Evolutionary conservation across 2,888 invertebrate genomes (phyloP).

Genomic region (Panopea generosa): DNA sequence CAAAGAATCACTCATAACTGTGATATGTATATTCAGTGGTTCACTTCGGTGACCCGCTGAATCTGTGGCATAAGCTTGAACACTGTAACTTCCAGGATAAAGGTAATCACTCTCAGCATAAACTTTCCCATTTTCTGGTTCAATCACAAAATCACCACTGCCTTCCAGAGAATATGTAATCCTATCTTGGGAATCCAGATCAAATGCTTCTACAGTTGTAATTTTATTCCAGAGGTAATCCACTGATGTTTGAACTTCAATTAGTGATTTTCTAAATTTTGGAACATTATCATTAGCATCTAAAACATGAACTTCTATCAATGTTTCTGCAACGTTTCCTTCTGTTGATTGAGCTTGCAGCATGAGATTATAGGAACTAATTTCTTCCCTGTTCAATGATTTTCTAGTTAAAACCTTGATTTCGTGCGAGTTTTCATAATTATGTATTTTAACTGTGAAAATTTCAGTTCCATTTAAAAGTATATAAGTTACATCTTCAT

Average conservation of each 20-base stretch:
- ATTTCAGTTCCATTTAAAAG: slow-evolving; percentile 25
- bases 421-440: slow-evolving; percentile 42
- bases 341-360: slow-evolving; percentile 84
- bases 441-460: slow-evolving; percentile 44
- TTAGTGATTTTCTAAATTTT: slow-evolving; percentile 91
- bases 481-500: slow-evolving; percentile 47
- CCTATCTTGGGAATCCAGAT: slow-evolving; percentile 58
- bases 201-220: slow-evolving; percentile 51
- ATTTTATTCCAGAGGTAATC: slow-evolving; percentile 90
- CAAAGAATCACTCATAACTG: slow-evolving; percentile 46
- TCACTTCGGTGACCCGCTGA: slow-evolving; percentile 50
- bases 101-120: slow-evolving; percentile 50
- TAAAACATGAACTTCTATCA: slow-evolving; percentile 86
- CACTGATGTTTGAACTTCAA: slow-evolving; percentile 98
- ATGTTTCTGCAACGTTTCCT: slow-evolving; percentile 39
- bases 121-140: slow-evolving; percentile 55
- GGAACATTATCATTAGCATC: slow-evolving; percentile 99
- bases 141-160: slow-evolving; percentile 53
- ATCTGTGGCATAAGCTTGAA: slow-evolving; percentile 59
- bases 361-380: slow-evolving; percentile 90
- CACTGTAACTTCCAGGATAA: slow-evolving; percentile 40
- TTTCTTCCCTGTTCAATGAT: slow-evolving; percentile 92
- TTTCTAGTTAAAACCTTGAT: slow-evolving; percentile 83
- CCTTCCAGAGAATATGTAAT: slow-evolving; percentile 55
- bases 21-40: slow-evolving; percentile 42